Conservation (phyloP, 2,888 invertebrate species). For the Furcula furcula region DNA sequence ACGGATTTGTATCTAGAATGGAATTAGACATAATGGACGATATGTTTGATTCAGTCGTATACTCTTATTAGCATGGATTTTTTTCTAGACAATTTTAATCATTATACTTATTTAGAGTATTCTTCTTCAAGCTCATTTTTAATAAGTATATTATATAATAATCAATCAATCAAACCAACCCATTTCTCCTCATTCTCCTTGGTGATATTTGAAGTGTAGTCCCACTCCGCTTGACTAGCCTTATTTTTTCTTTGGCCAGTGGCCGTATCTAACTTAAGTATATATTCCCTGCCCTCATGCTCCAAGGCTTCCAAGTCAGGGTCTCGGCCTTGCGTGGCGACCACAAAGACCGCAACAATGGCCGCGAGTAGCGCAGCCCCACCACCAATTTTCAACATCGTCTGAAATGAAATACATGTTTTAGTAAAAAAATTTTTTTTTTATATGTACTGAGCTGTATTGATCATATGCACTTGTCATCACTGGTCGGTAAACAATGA, state of each 20-base stretch:
- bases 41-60: no score
- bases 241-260: conserved; percentile 82
- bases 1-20: conserved; percentile 61
- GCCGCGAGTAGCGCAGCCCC: conserved; percentile 70
- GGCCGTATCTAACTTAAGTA: conserved; percentile 83
- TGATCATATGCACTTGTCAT: no score
- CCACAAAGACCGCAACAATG: conserved; percentile 73
- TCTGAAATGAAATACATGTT: conserved; percentile 47
- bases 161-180: no score
- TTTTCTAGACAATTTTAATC: no score
- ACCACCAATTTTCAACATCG: conserved; percentile 75
- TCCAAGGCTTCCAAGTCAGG: conserved; percentile 79
- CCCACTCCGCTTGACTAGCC: conserved; percentile 86
- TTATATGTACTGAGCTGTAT: no score
- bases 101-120: no score
- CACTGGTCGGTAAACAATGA: no score
- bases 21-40: neutral
- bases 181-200: conserved; percentile 82
- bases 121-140: no score
- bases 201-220: conserved; percentile 89
- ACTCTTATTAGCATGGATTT: no score
- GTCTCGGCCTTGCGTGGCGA: conserved; percentile 76
- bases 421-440: no score
- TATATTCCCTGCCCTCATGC: conserved; percentile 82
- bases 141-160: no score